A percentile compares a stretch with the other conserved stretches of the same genome.
These are phyloP conservation scores for Pyrrhura leucotis DNA, from an alignment of 2,797 vertebrate genomes.

Conservation along the genomic window DNA sequence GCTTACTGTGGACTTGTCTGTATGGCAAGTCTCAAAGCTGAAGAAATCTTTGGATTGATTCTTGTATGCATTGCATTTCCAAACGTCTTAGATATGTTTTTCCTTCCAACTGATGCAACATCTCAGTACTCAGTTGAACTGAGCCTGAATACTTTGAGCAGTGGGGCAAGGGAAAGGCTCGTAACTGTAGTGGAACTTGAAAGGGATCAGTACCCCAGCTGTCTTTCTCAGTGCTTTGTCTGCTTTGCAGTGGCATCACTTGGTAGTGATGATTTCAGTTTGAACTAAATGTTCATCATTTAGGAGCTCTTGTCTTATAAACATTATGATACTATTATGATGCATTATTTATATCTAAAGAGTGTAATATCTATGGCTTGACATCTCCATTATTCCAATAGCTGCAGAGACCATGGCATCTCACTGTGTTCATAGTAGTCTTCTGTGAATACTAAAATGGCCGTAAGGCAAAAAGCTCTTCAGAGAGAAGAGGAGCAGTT, in stretches of 20 bases:
- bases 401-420: neutral
- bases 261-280: neutral
- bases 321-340: neutral
- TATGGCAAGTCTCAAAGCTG: neutral
- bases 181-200: neutral
- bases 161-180: neutral
- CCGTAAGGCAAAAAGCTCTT: neutral
- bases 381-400: neutral
- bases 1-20: neutral
- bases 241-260: neutral
- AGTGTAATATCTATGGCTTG: neutral
- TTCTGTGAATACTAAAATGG: neutral
- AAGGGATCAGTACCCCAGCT: neutral
- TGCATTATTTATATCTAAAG: conserved; percentile 24
- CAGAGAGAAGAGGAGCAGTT: neutral
- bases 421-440: neutral
- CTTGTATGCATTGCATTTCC: neutral
- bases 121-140: neutral
- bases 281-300: neutral
- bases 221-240: neutral
- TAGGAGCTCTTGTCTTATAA: neutral
- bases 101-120: neutral
- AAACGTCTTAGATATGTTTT: neutral
- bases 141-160: neutral
- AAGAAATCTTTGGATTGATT: neutral